phyloP scores from a whole-genome alignment of 2,113 vertebrate species.

The Hemibagrus wyckioides region DNA sequence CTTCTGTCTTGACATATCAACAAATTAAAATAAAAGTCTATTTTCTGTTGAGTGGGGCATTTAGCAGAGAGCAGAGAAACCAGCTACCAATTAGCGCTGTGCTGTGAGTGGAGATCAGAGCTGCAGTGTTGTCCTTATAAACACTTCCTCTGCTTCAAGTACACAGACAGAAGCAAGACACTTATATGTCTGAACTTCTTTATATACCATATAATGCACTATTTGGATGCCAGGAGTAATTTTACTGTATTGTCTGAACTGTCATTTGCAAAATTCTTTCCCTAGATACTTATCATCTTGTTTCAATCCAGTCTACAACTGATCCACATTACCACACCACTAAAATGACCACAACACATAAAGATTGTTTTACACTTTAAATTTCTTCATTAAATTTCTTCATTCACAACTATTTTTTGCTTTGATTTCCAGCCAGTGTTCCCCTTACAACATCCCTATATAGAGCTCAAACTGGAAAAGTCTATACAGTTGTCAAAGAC shows the following conservation, averaged over 20 bases:
- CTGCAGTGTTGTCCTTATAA: background rate
- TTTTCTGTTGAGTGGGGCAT: constrained; percentile 62
- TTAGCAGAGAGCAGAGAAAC: constrained; percentile 60
- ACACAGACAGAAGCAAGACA: background rate
- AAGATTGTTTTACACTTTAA: background rate
- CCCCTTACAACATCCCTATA: background rate
- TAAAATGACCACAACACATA: background rate
- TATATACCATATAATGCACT: background rate
- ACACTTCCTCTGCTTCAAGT: background rate
- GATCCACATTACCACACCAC: background rate
- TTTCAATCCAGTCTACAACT: background rate
- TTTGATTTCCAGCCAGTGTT: background rate
- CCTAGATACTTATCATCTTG: background rate
- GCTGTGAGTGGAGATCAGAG: constrained; percentile 50
- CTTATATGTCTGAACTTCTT: background rate
- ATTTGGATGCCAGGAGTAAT: background rate
- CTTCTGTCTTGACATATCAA: background rate
- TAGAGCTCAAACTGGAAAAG: background rate
- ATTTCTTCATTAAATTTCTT: background rate
- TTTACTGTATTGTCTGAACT: background rate
- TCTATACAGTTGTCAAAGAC: background rate
- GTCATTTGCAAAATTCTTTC: background rate
- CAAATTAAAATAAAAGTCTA: constrained; percentile 40
- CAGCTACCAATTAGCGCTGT: constrained; percentile 61
- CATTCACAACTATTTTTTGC: too few species aligned